Evolutionary conservation across 2,888 invertebrate species (phyloP).

Genomic region (Pyralis farinalis): DNA sequence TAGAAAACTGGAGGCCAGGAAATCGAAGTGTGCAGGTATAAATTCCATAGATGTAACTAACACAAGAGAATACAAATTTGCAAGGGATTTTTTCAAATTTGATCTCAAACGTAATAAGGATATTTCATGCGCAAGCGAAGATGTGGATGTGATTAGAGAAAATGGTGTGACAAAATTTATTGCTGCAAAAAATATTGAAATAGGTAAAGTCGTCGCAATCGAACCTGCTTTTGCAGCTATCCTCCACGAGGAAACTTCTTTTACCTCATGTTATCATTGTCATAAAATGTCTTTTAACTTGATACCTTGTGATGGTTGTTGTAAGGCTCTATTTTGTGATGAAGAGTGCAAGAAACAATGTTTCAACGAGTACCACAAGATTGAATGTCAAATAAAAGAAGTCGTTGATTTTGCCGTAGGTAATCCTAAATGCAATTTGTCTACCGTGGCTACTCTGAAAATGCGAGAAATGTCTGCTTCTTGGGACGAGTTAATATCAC

Average conservation of each 20-base stretch:
- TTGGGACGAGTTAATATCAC: conserved; percentile 24
- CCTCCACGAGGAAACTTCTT: conserved; percentile 6
- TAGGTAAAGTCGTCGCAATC: conserved; percentile 28
- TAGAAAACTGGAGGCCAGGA: conserved; percentile 22
- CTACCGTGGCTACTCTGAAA: conserved; percentile 25
- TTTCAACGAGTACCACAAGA: conserved; percentile 22
- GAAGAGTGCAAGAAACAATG: conserved; percentile 23
- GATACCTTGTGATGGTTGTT: conserved; percentile 29
- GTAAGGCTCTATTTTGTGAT: conserved; percentile 27
- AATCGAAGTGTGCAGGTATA: conserved; percentile 7
- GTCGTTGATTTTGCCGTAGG: background rate
- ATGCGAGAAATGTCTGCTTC: conserved; percentile 17
- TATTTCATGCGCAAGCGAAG: conserved; percentile 24
- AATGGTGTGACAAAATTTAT: conserved; percentile 22
- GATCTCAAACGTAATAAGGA: conserved; percentile 13
- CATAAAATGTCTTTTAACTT: conserved; percentile 25
- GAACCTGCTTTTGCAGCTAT: conserved; percentile 26
- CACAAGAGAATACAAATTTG: background rate
- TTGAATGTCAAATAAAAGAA: conserved; percentile 25
- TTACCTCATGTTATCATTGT: conserved; percentile 27
- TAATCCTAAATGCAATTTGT: conserved; percentile 5
- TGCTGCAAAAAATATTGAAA: conserved; percentile 25
- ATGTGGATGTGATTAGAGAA: conserved; percentile 20
- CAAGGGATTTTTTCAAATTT: conserved; percentile 15
- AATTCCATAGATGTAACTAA: background rate